These are phyloP conservation scores for Antheraea pernyi DNA, from an alignment of 1,140 invertebrate genomes.

Conservation along the genomic window DNA sequence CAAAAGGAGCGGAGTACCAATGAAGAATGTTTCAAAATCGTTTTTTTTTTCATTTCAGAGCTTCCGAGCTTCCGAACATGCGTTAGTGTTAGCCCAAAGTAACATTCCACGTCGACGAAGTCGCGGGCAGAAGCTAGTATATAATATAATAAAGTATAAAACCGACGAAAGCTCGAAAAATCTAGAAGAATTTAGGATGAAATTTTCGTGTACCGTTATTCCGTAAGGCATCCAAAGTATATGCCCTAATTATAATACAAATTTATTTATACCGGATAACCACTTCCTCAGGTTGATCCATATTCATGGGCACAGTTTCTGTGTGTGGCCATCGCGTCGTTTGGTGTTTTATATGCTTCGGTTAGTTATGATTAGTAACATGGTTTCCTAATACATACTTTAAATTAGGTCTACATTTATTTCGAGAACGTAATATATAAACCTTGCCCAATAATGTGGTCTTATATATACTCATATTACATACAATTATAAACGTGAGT, in stretches of 20 bases:
- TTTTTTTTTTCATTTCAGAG: too few relatives aligned
- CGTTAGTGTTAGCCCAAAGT: too few relatives aligned
- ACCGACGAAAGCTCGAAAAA: background rate
- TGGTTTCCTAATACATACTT: background rate
- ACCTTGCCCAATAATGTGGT: background rate
- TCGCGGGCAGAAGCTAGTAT: too few relatives aligned
- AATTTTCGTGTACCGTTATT: background rate
- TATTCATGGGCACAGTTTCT: background rate
- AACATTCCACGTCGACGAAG: too few relatives aligned
- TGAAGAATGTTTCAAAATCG: too few relatives aligned
- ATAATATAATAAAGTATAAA: too few relatives aligned
- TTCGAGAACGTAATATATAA: background rate
- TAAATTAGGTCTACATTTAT: background rate
- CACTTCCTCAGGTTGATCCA: slow-evolving; percentile 10
- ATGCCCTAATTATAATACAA: slow-evolving; percentile 12
- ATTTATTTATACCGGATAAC: slow-evolving; percentile 9
- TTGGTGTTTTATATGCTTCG: background rate
- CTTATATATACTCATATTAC: background rate
- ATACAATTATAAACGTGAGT: background rate
- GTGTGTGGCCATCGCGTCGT: background rate
- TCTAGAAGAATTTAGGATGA: background rate
- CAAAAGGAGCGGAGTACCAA: too few relatives aligned
- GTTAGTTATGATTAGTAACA: background rate
- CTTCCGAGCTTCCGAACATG: too few relatives aligned
- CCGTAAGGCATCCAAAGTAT: background rate